A percentile compares a stretch with the other conserved stretches of the same genome.
phyloP scores from a whole-genome alignment of 2,888 invertebrate genomes.

The Linyphia triangularis region DNA sequence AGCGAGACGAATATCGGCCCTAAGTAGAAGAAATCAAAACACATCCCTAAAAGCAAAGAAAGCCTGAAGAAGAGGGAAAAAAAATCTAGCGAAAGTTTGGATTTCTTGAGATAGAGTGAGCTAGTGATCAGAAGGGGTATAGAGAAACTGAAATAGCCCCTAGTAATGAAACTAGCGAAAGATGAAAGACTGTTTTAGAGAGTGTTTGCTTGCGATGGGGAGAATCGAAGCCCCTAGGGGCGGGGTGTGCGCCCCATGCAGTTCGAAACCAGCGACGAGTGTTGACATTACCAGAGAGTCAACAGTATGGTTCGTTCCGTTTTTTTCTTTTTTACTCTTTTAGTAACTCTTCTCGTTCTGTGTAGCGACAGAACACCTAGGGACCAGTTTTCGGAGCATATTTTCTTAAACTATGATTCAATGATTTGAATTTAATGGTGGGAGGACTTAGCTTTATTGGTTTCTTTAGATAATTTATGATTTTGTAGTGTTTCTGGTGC shows the following conservation, averaged over 20 bases:
- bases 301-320: conserved; percentile 70
- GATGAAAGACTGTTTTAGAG: conserved; percentile 64
- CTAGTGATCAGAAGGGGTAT: conserved; percentile 37
- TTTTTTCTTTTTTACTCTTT: conserved; percentile 23
- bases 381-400: not conserved
- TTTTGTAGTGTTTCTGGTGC: not conserved
- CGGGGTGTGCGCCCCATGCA: conserved; percentile 1
- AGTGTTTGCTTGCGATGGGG: conserved; percentile 53
- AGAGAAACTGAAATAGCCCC: conserved; percentile 61
- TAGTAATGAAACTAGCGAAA: conserved; percentile 59
- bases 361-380: conserved; percentile 10
- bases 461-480: conserved; percentile 5
- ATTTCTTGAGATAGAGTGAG: conserved; percentile 37
- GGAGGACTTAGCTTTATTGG: conserved; percentile 1
- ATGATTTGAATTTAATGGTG: conserved; percentile 23
- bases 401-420: conserved; percentile 23
- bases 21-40: conserved; percentile 58
- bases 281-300: conserved; percentile 72
- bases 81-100: conserved; percentile 59
- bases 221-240: conserved; percentile 42
- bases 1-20: not conserved
- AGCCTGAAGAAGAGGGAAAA: conserved; percentile 4
- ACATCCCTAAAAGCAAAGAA: conserved; percentile 10
- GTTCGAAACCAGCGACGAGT: conserved; percentile 32
- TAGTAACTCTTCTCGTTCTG: not conserved